A percentile compares a stretch with the other conserved stretches of the same genome.
phyloP scores from a whole-genome alignment of 2,888 invertebrate species.

The Melanchra persicariae region DNA sequence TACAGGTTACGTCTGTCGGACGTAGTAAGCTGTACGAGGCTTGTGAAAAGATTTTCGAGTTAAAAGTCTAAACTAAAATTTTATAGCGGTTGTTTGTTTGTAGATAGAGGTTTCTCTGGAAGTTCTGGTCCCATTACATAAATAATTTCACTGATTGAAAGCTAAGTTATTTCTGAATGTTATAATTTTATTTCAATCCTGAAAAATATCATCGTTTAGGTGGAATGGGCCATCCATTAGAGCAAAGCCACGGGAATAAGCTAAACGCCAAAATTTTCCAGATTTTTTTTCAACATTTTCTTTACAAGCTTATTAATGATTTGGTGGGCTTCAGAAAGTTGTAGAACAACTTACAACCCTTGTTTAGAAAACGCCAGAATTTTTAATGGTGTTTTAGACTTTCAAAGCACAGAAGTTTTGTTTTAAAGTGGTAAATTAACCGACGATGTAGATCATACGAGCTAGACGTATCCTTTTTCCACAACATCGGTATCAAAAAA shows the following conservation, averaged over 20 bases:
- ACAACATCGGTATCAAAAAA: too few species aligned
- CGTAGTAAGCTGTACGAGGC: not conserved
- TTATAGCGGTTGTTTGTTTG: not conserved
- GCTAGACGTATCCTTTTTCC: too few species aligned
- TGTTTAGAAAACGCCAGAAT: constrained; percentile 16
- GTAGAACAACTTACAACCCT: constrained; percentile 1
- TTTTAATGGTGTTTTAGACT: not conserved
- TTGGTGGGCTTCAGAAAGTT: not conserved
- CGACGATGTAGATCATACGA: not conserved
- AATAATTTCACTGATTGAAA: not conserved
- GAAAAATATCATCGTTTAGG: not conserved
- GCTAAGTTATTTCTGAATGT: not conserved
- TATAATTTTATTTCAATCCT: not conserved
- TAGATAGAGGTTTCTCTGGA: not conserved
- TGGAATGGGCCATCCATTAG: not conserved
- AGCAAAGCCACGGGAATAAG: too few species aligned
- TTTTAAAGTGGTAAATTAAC: constrained; percentile 15
- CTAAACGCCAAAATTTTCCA: not conserved
- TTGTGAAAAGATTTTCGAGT: not conserved
- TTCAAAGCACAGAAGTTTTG: not conserved
- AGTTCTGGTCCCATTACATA: not conserved
- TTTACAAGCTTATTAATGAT: too few species aligned
- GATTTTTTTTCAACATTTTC: too few species aligned
- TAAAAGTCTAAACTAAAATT: not conserved
- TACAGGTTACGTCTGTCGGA: constrained; percentile 11